Percentiles rank a stretch among this genome's conserved stretches.
Evolutionary conservation across 2,888 invertebrate species (phyloP).

Genomic region (Peribatodes rhomboidaria): DNA sequence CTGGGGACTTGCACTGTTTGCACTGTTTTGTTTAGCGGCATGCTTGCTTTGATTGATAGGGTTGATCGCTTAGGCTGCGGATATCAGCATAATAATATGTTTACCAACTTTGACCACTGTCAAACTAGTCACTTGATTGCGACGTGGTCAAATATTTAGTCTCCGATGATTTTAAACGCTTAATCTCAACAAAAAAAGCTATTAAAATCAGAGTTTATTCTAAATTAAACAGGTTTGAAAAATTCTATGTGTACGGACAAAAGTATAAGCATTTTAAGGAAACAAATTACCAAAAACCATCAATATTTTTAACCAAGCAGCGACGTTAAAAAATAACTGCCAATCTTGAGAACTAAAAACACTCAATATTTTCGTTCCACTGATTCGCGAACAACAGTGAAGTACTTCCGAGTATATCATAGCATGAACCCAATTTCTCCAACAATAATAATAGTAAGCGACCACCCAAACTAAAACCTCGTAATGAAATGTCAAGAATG

Average conservation of each 20-base stretch:
- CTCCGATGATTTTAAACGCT: too few relatives aligned
- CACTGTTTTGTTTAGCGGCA: conserved; percentile 9
- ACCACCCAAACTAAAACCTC: conserved; percentile 55
- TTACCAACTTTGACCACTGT: not conserved
- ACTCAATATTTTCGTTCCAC: conserved; percentile 1
- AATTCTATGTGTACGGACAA: too few relatives aligned
- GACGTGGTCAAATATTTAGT: too few relatives aligned
- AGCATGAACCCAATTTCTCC: conserved; percentile 44
- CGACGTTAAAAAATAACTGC: not conserved
- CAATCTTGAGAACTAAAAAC: conserved; percentile 6
- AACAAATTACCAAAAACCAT: too few relatives aligned
- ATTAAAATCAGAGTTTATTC: too few relatives aligned
- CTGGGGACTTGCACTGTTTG: conserved; percentile 7
- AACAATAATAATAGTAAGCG: conserved; percentile 40
- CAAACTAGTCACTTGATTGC: too few relatives aligned
- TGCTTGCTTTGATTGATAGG: conserved; percentile 10
- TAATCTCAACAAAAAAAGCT: too few relatives aligned
- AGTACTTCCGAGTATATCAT: conserved; percentile 23
- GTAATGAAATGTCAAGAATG: conserved; percentile 64
- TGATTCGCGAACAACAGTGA: conserved; percentile 7
- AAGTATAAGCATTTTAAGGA: too few relatives aligned
- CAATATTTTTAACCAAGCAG: not conserved
- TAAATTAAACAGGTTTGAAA: too few relatives aligned
- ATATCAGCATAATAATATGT: too few relatives aligned
- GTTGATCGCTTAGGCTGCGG: too few relatives aligned